Percentiles rank a stretch among this genome's conserved stretches.
Evolutionary conservation across 2,113 vertebrate species (phyloP).

Genomic region (Plotosus lineatus): DNA sequence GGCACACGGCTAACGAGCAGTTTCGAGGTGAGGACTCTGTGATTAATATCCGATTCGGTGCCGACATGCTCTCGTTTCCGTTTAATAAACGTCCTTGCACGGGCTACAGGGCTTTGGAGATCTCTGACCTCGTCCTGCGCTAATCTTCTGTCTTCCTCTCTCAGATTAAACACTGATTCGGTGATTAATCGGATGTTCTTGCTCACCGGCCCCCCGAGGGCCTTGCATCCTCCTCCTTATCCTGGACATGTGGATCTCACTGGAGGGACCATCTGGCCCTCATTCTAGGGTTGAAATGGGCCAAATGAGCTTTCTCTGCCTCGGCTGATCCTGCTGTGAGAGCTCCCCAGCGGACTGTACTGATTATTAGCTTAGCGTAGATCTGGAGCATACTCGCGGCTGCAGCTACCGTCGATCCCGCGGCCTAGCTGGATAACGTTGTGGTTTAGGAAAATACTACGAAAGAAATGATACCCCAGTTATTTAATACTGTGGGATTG

Average conservation of each 20-base stretch:
- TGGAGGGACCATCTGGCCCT: conserved; percentile 68
- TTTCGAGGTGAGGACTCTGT: not conserved
- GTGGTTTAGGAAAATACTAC: not conserved
- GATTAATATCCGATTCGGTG: not conserved
- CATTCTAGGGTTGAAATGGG: conserved; percentile 59
- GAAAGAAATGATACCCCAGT: not conserved
- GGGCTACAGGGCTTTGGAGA: not conserved
- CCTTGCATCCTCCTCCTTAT: conserved; percentile 15
- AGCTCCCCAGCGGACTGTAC: conserved; percentile 14
- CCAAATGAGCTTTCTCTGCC: conserved; percentile 29
- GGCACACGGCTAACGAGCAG: too few relatives aligned
- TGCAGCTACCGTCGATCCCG: conserved; percentile 1
- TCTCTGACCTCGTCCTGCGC: conserved; percentile 21
- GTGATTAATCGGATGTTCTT: conserved; percentile 60
- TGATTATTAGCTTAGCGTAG: conserved; percentile 18
- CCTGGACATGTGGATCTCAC: conserved; percentile 51
- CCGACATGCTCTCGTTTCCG: not conserved
- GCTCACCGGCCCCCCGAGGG: conserved; percentile 33
- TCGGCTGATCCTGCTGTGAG: conserved; percentile 16
- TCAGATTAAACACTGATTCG: conserved; percentile 62
- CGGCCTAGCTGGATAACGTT: not conserved
- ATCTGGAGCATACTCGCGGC: not conserved
- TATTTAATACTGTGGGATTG: not conserved
- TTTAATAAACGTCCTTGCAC: not conserved
- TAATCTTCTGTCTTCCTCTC: conserved; percentile 36